phyloP scores from a whole-genome alignment of 2,113 vertebrate genomes.

The Hyperopisus bebe region DNA sequence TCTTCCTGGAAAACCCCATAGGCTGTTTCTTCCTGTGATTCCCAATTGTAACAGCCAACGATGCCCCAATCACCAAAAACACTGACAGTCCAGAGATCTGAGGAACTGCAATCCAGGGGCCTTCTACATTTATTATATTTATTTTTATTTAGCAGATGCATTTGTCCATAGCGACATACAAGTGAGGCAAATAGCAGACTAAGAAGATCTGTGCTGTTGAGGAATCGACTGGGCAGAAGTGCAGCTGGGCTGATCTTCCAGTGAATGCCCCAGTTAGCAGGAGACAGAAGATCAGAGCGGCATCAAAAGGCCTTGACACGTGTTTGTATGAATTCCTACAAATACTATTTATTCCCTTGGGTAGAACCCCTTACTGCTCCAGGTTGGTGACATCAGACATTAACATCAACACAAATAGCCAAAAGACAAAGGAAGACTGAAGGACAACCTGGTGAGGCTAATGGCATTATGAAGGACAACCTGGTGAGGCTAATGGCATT shows the following conservation, averaged over 20 bases:
- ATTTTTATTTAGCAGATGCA: background rate
- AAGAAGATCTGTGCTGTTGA: background rate
- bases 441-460: background rate
- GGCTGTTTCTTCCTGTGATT: background rate
- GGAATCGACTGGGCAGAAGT: background rate
- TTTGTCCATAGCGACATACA: background rate
- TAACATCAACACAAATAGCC: background rate
- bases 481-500: background rate
- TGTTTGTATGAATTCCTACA: background rate
- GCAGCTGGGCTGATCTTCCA: no score
- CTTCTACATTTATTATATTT: background rate
- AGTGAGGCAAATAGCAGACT: background rate
- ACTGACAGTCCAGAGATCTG: background rate
- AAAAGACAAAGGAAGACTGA: background rate
- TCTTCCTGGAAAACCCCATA: background rate
- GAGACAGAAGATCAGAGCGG: background rate
- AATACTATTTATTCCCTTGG: background rate
- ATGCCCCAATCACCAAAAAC: background rate
- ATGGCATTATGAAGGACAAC: background rate
- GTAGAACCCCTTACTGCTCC: background rate
- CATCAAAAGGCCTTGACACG: background rate
- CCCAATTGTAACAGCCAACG: background rate
- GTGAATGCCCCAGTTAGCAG: no score
- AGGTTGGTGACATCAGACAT: background rate
- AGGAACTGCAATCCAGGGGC: background rate